Evolutionary conservation across 2,113 vertebrate species (phyloP), one percentile per base, ranked within the genome.

Genomic region (Entomyzon cyanotis): DNA sequence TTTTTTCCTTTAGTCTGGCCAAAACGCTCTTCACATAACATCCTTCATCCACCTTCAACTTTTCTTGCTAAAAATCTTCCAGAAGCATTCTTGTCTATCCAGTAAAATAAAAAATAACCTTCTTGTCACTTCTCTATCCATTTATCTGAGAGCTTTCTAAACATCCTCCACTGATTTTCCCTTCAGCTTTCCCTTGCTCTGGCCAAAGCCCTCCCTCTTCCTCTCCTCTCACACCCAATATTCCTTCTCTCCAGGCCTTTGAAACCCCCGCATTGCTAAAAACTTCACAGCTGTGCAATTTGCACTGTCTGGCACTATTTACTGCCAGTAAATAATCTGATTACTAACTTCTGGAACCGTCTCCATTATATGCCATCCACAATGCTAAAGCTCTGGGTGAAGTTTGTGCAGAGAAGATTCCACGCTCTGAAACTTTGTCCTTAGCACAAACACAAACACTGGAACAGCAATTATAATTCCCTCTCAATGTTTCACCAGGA

Each of bases 351-450:
- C 46, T 56, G n/a, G 53, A 80, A 71, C 47, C 46, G 31, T 2
- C 69, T 92, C 84, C 63, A 73, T 33, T 39, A 8, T 31, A 21
- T 4, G 15, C 15, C 22, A 83, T 42, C 47, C 60, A 64, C 56
- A 35, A 17, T 1, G 5, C 39, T 47, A 18, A 74, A 59, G 64
- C 47, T 52, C 41, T 0, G 0, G 23, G 21, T 63, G 19, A 87
- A 42, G 59, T 33, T 81, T 58, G 33, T 42, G 37, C 68, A 84
- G 64, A 68, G 44, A 62, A 71, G 24, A 55, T 18, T 42, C 64
- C 2, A 0, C 7, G 42, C 52, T 75, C 77, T 65, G 52, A 37
- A 94, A 70, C 69, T 15, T 42, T 44, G 30, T 41, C 19, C n/a
- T 20, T 30, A 15, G 44, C 60, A 62, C 47, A 56, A 91, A 52